Percentiles rank a stretch among this genome's conserved stretches.
Evolutionary conservation across 2,797 vertebrate genomes (phyloP).

Genomic region (Macrochelys suwanniensis): DNA sequence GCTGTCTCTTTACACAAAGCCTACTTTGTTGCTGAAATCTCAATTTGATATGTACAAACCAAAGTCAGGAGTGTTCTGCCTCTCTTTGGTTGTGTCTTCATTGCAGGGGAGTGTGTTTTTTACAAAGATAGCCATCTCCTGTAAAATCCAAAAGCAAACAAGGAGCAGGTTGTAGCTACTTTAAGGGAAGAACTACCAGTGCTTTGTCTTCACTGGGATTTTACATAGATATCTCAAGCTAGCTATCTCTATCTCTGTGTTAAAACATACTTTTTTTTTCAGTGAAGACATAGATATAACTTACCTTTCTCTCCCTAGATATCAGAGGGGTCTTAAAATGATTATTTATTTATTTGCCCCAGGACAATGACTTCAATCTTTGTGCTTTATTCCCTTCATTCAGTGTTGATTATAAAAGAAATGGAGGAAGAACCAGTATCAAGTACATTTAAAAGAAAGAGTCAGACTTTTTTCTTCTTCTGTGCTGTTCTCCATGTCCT

Average conservation of each 20-base stretch:
- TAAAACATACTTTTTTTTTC: not conserved
- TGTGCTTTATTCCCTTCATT: rapidly evolving
- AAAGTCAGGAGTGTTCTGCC: rapidly evolving
- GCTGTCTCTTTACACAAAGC: rapidly evolving
- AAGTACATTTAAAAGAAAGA: not conserved
- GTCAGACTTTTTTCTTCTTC: not conserved
- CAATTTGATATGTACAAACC: not conserved
- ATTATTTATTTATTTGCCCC: not conserved
- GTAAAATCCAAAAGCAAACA: not conserved
- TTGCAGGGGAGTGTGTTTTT: not conserved
- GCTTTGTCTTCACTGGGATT: not conserved
- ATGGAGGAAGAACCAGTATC: not conserved
- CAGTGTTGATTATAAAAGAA: not conserved
- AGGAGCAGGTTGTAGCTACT: not conserved
- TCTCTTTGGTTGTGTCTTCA: rapidly evolving
- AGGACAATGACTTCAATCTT: not conserved
- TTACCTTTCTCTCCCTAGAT: not conserved
- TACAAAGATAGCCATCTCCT: rapidly evolving
- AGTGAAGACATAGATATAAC: not conserved
- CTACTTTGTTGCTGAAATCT: not conserved
- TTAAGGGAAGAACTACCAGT: not conserved
- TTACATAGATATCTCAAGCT: not conserved
- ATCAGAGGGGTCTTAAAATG: not conserved
- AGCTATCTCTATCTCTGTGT: not conserved
- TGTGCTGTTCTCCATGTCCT: not conserved